A percentile compares a stretch with the other conserved stretches of the same genome.
Evolutionary conservation across 2,888 invertebrate species (phyloP).

Genomic region (Ormyrus pomaceus): DNA sequence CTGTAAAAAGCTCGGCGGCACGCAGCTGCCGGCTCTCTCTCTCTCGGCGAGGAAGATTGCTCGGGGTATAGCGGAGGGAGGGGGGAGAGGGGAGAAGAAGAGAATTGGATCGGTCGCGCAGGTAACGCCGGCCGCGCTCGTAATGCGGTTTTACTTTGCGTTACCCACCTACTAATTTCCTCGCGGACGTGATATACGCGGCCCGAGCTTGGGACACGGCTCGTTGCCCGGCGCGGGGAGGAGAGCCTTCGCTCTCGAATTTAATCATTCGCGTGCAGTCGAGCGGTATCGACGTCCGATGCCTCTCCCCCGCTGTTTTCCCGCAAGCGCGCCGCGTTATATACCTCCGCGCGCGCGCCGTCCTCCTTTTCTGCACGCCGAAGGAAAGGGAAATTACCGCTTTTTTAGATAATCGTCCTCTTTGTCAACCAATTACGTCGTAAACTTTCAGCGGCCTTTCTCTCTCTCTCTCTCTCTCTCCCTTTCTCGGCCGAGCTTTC

Average conservation of each 20-base stretch:
- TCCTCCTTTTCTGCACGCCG: not conserved
- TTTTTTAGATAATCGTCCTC: constrained; percentile 51
- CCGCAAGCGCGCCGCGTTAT: too few species aligned
- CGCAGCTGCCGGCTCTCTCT: constrained; percentile 30
- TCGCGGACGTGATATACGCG: constrained; percentile 61
- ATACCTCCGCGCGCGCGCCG: not conserved
- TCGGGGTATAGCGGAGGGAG: too few species aligned
- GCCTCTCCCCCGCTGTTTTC: constrained; percentile 9
- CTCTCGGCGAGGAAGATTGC: too few species aligned
- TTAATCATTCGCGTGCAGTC: constrained; percentile 55
- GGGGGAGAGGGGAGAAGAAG: constrained; percentile 43
- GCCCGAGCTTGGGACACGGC: constrained; percentile 32
- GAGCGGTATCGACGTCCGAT: constrained; percentile 32
- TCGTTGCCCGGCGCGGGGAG: constrained; percentile 28
- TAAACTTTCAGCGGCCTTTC: constrained; percentile 35
- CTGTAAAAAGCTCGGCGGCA: constrained; percentile 58
- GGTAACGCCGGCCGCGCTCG: constrained; percentile 58
- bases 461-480: not conserved
- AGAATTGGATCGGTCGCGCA: constrained; percentile 62
- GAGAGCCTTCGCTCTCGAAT: constrained; percentile 40
- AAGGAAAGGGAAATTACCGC: constrained; percentile 50
- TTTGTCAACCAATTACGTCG: constrained; percentile 55
- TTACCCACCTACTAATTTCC: constrained; percentile 65
- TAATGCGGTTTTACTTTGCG: constrained; percentile 66
- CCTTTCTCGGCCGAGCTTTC: not conserved